Conservation (phyloP, 2,797 vertebrate genomes). For the Neosalanx taihuensis region DNA sequence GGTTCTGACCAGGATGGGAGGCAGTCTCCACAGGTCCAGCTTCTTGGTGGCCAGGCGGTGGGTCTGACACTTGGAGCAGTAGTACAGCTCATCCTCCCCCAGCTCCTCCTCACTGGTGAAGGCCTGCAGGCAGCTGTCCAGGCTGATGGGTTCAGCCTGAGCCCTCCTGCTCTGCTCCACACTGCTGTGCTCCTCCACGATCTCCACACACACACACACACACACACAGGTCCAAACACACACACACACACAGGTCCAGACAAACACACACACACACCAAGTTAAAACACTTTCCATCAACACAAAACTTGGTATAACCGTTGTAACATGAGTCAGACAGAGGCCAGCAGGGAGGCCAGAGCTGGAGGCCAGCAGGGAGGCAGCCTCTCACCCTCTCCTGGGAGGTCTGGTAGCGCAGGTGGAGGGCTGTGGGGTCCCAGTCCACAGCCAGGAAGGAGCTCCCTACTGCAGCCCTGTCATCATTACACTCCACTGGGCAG, state of each 20-base stretch:
- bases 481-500: constrained; percentile 84
- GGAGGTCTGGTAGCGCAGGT: constrained; percentile 87
- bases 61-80: constrained; percentile 88
- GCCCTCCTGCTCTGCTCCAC: constrained; percentile 84
- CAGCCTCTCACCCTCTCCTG: constrained; percentile 80
- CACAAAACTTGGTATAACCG: background rate
- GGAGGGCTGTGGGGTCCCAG: constrained; percentile 88
- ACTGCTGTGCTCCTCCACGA: constrained; percentile 83
- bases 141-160: constrained; percentile 88
- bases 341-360: background rate
- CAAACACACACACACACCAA: too few species aligned
- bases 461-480: constrained; percentile 79
- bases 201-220: constrained; percentile 56
- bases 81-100: constrained; percentile 88
- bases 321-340: background rate
- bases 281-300: too few species aligned
- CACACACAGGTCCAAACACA: background rate
- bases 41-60: constrained; percentile 88
- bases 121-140: constrained; percentile 84
- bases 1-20: constrained; percentile 78
- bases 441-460: constrained; percentile 85
- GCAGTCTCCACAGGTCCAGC: constrained; percentile 87
- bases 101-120: constrained; percentile 87
- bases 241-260: too few species aligned
- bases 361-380: background rate